A percentile compares a stretch with the other conserved stretches of the same genome.
Conservation (phyloP, 2,797 vertebrate genomes). For the Sparus aurata region DNA sequence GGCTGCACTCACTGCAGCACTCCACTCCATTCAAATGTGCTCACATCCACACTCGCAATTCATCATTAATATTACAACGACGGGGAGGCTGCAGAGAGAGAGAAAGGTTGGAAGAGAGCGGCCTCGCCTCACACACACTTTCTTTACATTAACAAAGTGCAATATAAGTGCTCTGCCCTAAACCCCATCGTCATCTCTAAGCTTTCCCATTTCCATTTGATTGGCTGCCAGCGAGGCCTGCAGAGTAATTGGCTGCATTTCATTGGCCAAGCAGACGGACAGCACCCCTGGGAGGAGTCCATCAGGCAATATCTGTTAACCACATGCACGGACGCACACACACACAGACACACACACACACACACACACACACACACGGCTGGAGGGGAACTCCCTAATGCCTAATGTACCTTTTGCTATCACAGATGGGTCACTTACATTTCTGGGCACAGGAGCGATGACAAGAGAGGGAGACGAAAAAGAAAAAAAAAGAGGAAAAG, state of each 20-base stretch:
- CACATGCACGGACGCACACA: conserved; percentile 29
- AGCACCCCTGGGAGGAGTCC: conserved; percentile 74
- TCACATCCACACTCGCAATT: conserved; percentile 36
- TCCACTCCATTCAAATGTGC: conserved; percentile 27
- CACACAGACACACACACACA: conserved; percentile 21
- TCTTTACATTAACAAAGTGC: conserved; percentile 57
- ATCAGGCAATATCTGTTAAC: conserved; percentile 58
- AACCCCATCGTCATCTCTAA: conserved; percentile 66
- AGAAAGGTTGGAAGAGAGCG: conserved; percentile 4
- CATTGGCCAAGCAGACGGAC: conserved; percentile 73
- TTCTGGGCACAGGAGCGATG: conserved; percentile 62
- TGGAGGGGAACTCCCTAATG: conserved; percentile 75
- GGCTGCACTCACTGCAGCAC: conserved; percentile 30
- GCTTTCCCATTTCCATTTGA: conserved; percentile 78
- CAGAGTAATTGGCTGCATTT: conserved; percentile 75
- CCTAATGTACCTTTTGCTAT: conserved; percentile 77
- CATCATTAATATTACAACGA: conserved; percentile 40
- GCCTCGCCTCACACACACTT: conserved; percentile 10
- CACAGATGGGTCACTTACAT: conserved; percentile 79
- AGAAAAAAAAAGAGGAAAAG: conserved; percentile 8
- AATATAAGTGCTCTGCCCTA: conserved; percentile 37
- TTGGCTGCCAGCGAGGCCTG: conserved; percentile 79
- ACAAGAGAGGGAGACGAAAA: conserved; percentile 18
- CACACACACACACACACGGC: conserved; percentile 29
- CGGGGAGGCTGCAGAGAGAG: background rate